Base-by-base conservation (phyloP, 1,140 invertebrate species). In the Ceratosolen fusciceps region DNA sequence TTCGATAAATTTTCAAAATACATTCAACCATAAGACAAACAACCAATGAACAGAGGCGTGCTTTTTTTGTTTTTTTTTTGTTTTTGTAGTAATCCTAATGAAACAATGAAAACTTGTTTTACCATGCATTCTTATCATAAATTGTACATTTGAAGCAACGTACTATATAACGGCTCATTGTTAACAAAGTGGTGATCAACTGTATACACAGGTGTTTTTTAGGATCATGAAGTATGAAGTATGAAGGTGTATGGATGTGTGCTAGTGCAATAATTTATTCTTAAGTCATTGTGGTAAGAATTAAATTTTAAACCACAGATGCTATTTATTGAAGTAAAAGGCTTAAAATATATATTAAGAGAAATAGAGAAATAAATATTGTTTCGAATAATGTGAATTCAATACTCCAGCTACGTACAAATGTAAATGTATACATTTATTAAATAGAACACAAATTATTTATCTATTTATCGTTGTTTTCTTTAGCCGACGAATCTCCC, bases 11-110 rank as follows among this genome's bases (percentile, higher is more conserved):
- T 70, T 21, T 19, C 73, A 65, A 60, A 67, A 70, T 72, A 78
- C 26, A 72, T 47, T 77, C 34, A 56, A 70, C n/a, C 62, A 52
- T 76, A 58, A 81, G 29, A 80, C 70, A 70, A 70, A 84, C 82
- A 80, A 85, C 82, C 80, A 84, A 84, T 83, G 82, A 86, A 82
- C 83, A 85, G 81, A 84, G 81, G 82, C 83, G 85, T 85, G 84
- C 84, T 84, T 79, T 74, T 78, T 79, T 43, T 78, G 62, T 19
- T n/a, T n/a, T n/a, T n/a, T n/a, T n/a, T n/a, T n/a, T n/a, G n/a
- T n/a, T n/a, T n/a, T n/a, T n/a, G n/a, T n/a, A n/a, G 60, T 81
- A 78, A 74, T 81, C 76, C 73, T 82, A 78, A 74, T 54, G 77
- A 76, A 79, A 77, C 52, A 26, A 79, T 72, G 9, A 31, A 80